phyloP scores from a whole-genome alignment of 2,888 invertebrate species.

The Ormyrus pomaceus region DNA sequence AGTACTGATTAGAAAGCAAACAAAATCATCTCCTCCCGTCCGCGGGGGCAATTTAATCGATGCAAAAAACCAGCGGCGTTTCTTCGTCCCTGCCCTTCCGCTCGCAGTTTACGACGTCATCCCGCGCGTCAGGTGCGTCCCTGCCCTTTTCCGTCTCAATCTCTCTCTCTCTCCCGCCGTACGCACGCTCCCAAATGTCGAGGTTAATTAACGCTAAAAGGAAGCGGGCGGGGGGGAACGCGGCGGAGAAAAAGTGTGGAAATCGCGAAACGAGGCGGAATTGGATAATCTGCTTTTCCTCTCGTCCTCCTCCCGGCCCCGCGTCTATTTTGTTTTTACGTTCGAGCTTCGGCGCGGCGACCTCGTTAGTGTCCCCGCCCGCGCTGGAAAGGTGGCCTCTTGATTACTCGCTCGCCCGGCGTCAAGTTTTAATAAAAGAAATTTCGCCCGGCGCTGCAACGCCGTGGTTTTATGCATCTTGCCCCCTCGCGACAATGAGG shows the following conservation, averaged over 20 bases:
- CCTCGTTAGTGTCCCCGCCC: neutral
- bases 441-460: too few species aligned
- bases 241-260: neutral
- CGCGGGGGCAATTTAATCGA: neutral
- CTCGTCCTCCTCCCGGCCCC: neutral
- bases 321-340: conserved; percentile 20
- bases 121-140: neutral
- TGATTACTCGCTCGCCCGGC: too few species aligned
- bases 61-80: neutral
- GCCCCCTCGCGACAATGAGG: too few species aligned
- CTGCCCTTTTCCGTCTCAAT: neutral
- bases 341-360: neutral
- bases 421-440: too few species aligned
- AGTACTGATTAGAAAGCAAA: too few species aligned
- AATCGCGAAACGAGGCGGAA: conserved; percentile 23
- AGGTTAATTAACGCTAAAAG: conserved; percentile 34
- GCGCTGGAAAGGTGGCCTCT: too few species aligned
- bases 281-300: conserved; percentile 33
- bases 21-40: too few species aligned
- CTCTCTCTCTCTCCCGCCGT: neutral
- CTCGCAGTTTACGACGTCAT: neutral
- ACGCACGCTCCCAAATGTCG: conserved; percentile 15
- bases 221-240: neutral
- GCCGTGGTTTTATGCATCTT: too few species aligned
- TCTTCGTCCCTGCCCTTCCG: neutral